Conservation (phyloP, 53 echinoderm and acorn worm species). For the Apostichopus leukothele region DNA sequence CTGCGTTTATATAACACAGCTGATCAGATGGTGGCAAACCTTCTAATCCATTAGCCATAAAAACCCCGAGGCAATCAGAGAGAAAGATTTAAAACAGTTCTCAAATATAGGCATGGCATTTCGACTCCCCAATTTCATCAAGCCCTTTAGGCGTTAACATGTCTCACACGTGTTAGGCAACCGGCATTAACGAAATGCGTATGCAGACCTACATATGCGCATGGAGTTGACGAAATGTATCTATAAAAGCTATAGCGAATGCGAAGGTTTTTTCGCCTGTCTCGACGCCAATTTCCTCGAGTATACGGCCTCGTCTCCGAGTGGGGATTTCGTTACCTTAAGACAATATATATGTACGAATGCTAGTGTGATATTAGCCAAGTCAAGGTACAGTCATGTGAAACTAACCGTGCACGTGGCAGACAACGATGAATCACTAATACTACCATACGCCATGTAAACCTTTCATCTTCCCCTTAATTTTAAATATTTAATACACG, state of each 20-base stretch:
- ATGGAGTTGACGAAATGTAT: not conserved
- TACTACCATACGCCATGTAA: too few species aligned
- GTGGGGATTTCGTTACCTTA: too few species aligned
- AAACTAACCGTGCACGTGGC: too few species aligned
- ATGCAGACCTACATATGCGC: not conserved
- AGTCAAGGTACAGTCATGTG: too few species aligned
- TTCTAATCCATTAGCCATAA: constrained; percentile 6
- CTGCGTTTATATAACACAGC: too few species aligned
- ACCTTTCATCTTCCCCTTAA: constrained; percentile 8
- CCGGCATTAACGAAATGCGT: not conserved
- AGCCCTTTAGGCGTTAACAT: not conserved
- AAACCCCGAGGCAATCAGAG: not conserved
- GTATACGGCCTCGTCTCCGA: too few species aligned
- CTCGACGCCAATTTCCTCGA: too few species aligned
- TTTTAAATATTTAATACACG: constrained; percentile 24
- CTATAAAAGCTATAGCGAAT: too few species aligned
- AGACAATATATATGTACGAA: too few species aligned
- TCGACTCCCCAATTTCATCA: not conserved
- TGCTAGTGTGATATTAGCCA: too few species aligned
- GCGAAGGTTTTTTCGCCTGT: too few species aligned
- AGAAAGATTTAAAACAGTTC: not conserved
- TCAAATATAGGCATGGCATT: not conserved
- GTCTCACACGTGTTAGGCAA: not conserved
- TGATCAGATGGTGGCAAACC: not conserved
- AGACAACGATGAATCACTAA: too few species aligned